Evolutionary conservation across 2,888 invertebrate genomes (phyloP), one percentile per base, ranked within the genome.

Genomic region (Marasmarcha lunaedactyla): DNA sequence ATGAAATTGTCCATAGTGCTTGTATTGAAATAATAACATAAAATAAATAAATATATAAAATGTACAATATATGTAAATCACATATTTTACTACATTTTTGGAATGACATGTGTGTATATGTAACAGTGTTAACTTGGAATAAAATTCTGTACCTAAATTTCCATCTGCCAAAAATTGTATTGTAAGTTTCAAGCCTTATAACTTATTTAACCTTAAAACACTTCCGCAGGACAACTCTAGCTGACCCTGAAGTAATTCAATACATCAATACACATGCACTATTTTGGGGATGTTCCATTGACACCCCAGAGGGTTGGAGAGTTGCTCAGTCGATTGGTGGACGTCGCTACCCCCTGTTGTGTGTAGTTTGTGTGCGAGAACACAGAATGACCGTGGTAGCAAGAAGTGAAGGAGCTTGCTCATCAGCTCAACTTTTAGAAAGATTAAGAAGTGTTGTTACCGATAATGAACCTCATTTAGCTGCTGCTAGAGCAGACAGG

Each of bases 321-420:
- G 97, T 97, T 14, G 91, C 93, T 6, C 95, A 94, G 70, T 92
- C 95, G 0, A 88, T 97, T 20, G 90, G 92, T 45, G 93, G 92
- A 14, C 87, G 89, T 40, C 88, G 90, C 41, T 87, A 87, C 50
- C 98, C 98, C 9, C 90, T 96, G 57, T 78, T 98, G 55, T 94
- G 95, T 42, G 87, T 98, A 41, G 92, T 98, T 56, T 96, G 95
- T 39, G 85, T 97, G 26, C 88, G 94, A 48, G 93, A 96, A 40
- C 92, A 93, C 62, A 89, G 92, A 47, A 98, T 98, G 97, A 94
- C 95, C 1, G 90, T 97, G 46, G 94, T 97, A 39, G 94, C 90
- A 0, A 88, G 96, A 46, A 89, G 95, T 58, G 97, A 97, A 71
- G 98, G 97, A 7, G 87, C 89, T 34, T 90, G 93, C 48, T 88